Conservation (phyloP, 2,888 invertebrate species). For the Phortica magna region DNA sequence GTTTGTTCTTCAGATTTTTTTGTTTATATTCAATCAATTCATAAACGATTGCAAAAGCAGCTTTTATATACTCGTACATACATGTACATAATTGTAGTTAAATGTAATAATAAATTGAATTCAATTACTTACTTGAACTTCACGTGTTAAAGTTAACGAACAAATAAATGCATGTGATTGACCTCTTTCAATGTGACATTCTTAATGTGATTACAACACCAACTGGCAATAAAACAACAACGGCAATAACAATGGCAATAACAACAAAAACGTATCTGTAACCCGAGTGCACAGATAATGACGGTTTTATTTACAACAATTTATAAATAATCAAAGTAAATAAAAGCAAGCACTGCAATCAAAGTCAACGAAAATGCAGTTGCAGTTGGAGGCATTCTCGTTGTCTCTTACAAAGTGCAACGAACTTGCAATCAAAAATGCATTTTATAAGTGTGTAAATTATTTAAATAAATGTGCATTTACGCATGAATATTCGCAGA, state of each 20-base stretch:
- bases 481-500: constrained; percentile 9
- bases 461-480: constrained; percentile 25
- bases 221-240: constrained; percentile 20
- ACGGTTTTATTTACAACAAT: constrained; percentile 26
- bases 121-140: constrained; percentile 14
- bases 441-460: constrained; percentile 29
- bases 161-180: constrained; percentile 63
- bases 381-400: background rate
- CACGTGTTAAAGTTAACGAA: constrained; percentile 9
- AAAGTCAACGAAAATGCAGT: constrained; percentile 22
- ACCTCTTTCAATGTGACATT: constrained; percentile 76
- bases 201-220: constrained; percentile 60
- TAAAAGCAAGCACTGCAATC: constrained; percentile 10
- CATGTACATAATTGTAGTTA: no score
- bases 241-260: constrained; percentile 13
- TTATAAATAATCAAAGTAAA: constrained; percentile 17
- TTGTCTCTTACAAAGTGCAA: background rate
- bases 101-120: constrained; percentile 19
- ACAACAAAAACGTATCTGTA: constrained; percentile 38
- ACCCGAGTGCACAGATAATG: constrained; percentile 32
- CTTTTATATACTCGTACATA: background rate
- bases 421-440: background rate
- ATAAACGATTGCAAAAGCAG: constrained; percentile 63
- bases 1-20: constrained; percentile 36
- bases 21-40: constrained; percentile 49